A percentile compares a stretch with the other conserved stretches of the same genome.
These are phyloP conservation scores for Corydoras maculifer DNA, from an alignment of 2,113 vertebrate species.

Conservation along the genomic window DNA sequence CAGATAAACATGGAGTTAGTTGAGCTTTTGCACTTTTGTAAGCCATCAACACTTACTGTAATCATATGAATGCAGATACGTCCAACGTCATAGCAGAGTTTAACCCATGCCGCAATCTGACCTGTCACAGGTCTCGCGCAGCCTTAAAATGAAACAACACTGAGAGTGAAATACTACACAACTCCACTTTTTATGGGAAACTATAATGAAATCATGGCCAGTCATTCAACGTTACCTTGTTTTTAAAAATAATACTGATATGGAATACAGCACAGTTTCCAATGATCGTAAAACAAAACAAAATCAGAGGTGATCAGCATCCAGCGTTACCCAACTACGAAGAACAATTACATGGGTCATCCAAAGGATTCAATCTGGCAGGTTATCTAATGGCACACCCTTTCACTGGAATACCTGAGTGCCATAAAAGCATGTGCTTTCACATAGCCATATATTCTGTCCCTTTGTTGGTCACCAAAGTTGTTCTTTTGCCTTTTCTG, in stretches of 20 bases:
- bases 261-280: background rate
- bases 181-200: background rate
- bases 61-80: constrained; percentile 22
- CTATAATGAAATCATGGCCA: background rate
- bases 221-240: background rate
- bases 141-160: constrained; percentile 31
- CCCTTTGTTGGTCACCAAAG: constrained; percentile 12
- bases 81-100: constrained; percentile 19
- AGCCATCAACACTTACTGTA: constrained; percentile 47
- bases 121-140: constrained; percentile 19
- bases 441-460: constrained; percentile 10
- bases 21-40: constrained; percentile 50
- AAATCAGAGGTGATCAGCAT: constrained; percentile 5
- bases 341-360: background rate
- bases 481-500: constrained; percentile 10
- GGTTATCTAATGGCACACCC: constrained; percentile 3
- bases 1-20: constrained; percentile 56
- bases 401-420: background rate
- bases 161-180: constrained; percentile 9
- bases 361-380: background rate
- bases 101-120: constrained; percentile 16
- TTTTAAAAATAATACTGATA: constrained; percentile 3
- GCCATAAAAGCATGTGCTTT: background rate
- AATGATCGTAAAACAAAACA: background rate
- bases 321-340: constrained; percentile 2